A percentile compares a stretch with the other conserved stretches of the same genome.
These are phyloP conservation scores for Latheticus oryzae DNA, from an alignment of 2,888 invertebrate species.

Conservation along the genomic window DNA sequence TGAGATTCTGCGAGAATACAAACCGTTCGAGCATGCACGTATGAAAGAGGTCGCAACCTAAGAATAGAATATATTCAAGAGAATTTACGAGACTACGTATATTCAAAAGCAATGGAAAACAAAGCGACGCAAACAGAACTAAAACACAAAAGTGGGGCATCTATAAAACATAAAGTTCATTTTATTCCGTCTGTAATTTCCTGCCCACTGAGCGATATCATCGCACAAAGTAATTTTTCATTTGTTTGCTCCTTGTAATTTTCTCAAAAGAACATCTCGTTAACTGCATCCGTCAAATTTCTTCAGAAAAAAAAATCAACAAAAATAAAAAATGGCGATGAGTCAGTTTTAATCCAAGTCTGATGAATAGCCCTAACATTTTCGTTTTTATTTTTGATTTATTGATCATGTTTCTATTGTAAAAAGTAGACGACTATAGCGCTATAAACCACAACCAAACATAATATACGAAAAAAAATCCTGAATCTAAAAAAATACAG, in stretches of 20 bases:
- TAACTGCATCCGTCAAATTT: constrained; percentile 15
- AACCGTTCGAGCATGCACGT: constrained; percentile 12
- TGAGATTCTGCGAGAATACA: constrained; percentile 21
- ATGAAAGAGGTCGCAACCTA: constrained; percentile 36
- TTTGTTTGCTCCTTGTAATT: constrained; percentile 43
- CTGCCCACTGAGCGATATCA: constrained; percentile 48
- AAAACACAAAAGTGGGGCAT: constrained; percentile 38
- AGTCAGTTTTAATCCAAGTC: not conserved
- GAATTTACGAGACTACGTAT: constrained; percentile 22
- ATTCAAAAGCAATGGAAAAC: constrained; percentile 31
- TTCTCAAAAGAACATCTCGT: constrained; percentile 40
- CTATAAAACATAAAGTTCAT: constrained; percentile 36
- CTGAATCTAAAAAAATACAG: too few relatives aligned
- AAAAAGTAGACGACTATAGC: too few relatives aligned
- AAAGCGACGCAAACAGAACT: constrained; percentile 32
- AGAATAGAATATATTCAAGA: constrained; percentile 37
- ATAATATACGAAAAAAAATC: too few relatives aligned
- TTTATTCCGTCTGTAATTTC: constrained; percentile 47
- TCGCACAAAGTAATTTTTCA: constrained; percentile 49
- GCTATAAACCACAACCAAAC: too few relatives aligned
- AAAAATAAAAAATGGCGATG: too few relatives aligned
- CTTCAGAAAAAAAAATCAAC: not conserved
- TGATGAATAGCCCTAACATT: constrained; percentile 2
- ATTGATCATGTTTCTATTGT: too few relatives aligned
- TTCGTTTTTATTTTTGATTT: too few relatives aligned